Base-by-base conservation (phyloP, 2,113 vertebrate species). In the Pleuronectes platessa region DNA sequence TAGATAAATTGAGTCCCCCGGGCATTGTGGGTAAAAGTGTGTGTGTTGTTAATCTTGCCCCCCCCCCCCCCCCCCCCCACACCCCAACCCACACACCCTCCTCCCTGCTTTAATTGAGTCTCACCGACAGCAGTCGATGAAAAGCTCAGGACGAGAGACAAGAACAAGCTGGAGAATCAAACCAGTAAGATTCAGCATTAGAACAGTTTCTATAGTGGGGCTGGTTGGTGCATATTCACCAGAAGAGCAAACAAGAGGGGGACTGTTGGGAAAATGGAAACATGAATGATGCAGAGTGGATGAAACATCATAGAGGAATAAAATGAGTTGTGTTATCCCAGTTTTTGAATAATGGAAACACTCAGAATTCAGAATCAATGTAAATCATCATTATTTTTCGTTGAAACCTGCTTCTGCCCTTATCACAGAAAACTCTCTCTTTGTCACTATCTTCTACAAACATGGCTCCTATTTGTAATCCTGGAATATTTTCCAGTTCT, bases 1-100 rank as follows among this genome's bases (percentile, higher is more conserved):
- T 60, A 90, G 90, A 94, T 91, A 94, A 94, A 94, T 95, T 87
- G 90, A 88, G 79, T 78, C 86, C 79, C 88, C 21, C 72, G 67
- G 90, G 88, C 70, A 93, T 91, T 88, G 65, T 84, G 88, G 87
- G 82, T 87, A 91, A 84, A 79, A 82, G 76, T 75, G 88, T 84
- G 79, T 85, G 79, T 80, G 62, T 90, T 77, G 88, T 92, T 91
- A 91, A 93, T 93, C 86, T 64, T 68, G 10, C 4, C 7, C 23
- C 21, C 47, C 31, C 20, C 5, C n/a, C 0, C n/a, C 20, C 35
- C 3, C 4, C 7, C 23, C 24, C 24, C 24, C 24, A 2, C 24
- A 1, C 24, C 18, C 35, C 18, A 4, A 17, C 54, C 8, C 54
- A 12, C 21, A 49, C 51, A 54, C 18, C 18, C 18, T 10, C 42